phyloP scores from a whole-genome alignment of 2,113 vertebrate genomes.

The Ranitomeya variabilis region DNA sequence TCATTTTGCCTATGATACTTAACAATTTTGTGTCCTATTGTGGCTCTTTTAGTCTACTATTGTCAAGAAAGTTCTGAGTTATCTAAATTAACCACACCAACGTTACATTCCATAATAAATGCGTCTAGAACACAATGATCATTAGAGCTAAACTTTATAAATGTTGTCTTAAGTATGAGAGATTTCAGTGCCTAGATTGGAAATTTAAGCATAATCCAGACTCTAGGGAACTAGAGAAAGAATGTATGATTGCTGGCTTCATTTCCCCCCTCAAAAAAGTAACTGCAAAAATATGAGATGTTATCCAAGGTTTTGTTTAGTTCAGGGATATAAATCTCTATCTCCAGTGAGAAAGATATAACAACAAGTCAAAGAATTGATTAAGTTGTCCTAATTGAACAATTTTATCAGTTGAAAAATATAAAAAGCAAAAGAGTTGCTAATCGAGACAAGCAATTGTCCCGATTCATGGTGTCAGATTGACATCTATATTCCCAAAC shows the following conservation, averaged over 20 bases:
- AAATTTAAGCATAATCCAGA: slow-evolving; percentile 21
- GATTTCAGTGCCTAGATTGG: background rate
- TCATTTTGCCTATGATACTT: slow-evolving; percentile 37
- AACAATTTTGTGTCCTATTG: slow-evolving; percentile 21
- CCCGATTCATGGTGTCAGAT: background rate
- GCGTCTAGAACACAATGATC: background rate
- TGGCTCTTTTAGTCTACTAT: slow-evolving; percentile 24
- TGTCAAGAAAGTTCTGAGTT: slow-evolving; percentile 48
- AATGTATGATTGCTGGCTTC: background rate
- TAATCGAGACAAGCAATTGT: background rate
- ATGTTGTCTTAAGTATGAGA: background rate
- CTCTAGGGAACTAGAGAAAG: slow-evolving; percentile 1
- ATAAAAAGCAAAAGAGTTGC: background rate
- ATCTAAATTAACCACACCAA: slow-evolving; percentile 39
- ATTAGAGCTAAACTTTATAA: background rate
- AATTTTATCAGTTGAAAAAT: too few relatives aligned
- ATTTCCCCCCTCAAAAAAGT: background rate
- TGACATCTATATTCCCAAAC: background rate
- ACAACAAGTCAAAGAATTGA: too few relatives aligned
- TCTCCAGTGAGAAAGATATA: background rate
- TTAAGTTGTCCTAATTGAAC: too few relatives aligned
- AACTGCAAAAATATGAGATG: background rate
- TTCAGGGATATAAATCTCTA: background rate
- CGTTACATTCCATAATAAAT: slow-evolving; percentile 21
- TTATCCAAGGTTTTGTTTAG: background rate